phyloP scores from a whole-genome alignment of 2,888 invertebrate genomes.

The Loripinus fragilis region DNA sequence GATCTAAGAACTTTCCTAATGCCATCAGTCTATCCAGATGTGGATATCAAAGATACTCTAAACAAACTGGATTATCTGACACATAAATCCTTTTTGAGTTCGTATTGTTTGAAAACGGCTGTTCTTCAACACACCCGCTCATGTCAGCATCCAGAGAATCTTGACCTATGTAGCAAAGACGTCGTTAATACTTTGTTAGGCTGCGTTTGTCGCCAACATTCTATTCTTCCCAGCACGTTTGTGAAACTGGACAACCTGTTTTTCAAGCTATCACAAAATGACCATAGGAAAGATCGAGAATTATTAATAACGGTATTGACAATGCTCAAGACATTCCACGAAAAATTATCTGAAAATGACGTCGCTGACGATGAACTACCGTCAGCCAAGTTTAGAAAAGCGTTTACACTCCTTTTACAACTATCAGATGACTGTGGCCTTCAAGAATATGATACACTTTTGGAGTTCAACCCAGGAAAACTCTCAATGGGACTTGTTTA shows the following conservation, averaged over 20 bases:
- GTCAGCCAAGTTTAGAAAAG: background rate
- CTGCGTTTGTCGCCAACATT: background rate
- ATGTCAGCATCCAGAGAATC: background rate
- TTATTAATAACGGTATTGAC: background rate
- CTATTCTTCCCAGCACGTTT: background rate
- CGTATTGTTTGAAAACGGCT: conserved; percentile 7
- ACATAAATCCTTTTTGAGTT: background rate
- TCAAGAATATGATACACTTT: background rate
- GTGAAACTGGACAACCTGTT: background rate
- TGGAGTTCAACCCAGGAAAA: background rate
- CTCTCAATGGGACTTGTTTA: background rate
- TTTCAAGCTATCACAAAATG: background rate
- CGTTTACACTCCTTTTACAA: background rate
- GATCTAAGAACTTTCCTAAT: background rate
- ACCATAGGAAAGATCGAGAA: background rate
- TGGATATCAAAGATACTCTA: background rate
- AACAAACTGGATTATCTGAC: background rate
- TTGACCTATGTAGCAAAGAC: background rate
- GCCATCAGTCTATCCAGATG: background rate
- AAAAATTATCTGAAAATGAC: background rate
- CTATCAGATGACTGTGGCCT: background rate
- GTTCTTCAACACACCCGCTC: background rate
- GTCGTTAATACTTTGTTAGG: background rate
- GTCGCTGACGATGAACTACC: too few species aligned
- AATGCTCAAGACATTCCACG: background rate